Conservation (phyloP, 2,113 vertebrate genomes). For the Atractosteus spatula region DNA sequence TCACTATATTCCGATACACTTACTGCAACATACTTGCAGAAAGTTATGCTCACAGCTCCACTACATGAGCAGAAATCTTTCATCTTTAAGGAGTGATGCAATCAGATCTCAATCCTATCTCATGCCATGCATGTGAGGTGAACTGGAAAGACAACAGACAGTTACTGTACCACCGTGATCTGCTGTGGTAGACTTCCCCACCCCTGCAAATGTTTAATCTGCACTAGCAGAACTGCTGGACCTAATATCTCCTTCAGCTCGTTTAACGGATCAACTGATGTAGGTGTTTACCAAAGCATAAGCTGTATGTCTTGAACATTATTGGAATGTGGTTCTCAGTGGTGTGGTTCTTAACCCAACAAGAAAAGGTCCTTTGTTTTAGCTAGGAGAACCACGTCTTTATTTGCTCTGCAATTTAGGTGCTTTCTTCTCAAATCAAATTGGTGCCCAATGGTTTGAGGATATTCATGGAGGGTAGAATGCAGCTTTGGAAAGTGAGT, state of each 20-base stretch:
- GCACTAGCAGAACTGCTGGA: slow-evolving; percentile 28
- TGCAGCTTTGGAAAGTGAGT: not conserved
- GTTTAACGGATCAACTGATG: slow-evolving; percentile 45
- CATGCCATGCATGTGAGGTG: too few relatives aligned
- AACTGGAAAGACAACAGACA: too few relatives aligned
- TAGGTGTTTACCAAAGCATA: slow-evolving; percentile 46
- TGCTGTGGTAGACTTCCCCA: slow-evolving; percentile 12
- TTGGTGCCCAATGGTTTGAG: not conserved
- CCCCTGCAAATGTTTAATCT: slow-evolving; percentile 40
- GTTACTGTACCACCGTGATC: too few relatives aligned
- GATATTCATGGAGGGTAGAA: not conserved
- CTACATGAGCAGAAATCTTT: too few relatives aligned
- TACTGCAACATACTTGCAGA: too few relatives aligned
- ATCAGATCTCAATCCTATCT: too few relatives aligned
- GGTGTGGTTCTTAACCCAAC: slow-evolving; percentile 25
- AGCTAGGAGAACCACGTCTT: not conserved
- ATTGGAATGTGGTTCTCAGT: slow-evolving; percentile 43
- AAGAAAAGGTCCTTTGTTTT: slow-evolving; percentile 4
- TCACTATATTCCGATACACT: too few relatives aligned
- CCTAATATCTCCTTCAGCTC: slow-evolving; percentile 31
- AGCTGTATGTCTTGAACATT: slow-evolving; percentile 32
- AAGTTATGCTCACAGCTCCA: too few relatives aligned
- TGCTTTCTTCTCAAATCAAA: not conserved
- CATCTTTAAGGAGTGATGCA: too few relatives aligned
- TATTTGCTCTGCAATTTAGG: not conserved